Conservation (phyloP, 2,797 vertebrate genomes). For the Phyllotis vaccarum region DNA sequence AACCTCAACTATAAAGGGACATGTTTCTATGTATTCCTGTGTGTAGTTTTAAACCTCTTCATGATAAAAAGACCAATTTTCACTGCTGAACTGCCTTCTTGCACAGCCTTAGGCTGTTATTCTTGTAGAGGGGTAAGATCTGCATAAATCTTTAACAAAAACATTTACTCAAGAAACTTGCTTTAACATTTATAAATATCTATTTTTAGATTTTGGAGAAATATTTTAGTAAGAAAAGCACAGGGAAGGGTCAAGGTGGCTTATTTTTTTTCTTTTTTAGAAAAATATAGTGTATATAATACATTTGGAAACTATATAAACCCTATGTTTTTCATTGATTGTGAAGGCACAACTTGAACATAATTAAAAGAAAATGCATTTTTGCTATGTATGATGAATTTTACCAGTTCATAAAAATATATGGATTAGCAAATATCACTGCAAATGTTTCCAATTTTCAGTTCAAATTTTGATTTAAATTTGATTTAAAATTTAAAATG, state of each 20-base stretch:
- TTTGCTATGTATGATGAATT: constrained; percentile 81
- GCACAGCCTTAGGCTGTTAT: constrained; percentile 40
- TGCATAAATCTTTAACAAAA: constrained; percentile 68
- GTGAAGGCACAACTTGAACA: constrained; percentile 88
- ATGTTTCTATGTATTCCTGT: constrained; percentile 8
- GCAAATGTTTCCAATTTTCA: constrained; percentile 78
- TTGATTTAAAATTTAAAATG: constrained; percentile 68
- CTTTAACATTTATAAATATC: constrained; percentile 53
- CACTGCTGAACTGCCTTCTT: constrained; percentile 43
- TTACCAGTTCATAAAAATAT: constrained; percentile 87
- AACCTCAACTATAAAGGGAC: constrained; percentile 65
- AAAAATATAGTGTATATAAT: constrained; percentile 88
- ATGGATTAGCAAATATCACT: constrained; percentile 80
- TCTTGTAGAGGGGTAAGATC: constrained; percentile 41
- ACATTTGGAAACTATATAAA: constrained; percentile 86
- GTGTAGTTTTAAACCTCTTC: constrained; percentile 51
- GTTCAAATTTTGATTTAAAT: constrained; percentile 77
- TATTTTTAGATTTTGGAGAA: constrained; percentile 70
- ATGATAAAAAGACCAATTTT: constrained; percentile 41
- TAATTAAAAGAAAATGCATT: constrained; percentile 82
- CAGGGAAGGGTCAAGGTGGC: constrained; percentile 64
- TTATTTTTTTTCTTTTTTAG: constrained; percentile 76
- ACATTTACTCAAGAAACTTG: constrained; percentile 51
- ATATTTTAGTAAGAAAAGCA: constrained; percentile 72
- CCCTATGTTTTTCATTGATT: constrained; percentile 86